Base-by-base conservation (phyloP, 2,797 vertebrate genomes). In the Lagocephalus sceleratus region DNA sequence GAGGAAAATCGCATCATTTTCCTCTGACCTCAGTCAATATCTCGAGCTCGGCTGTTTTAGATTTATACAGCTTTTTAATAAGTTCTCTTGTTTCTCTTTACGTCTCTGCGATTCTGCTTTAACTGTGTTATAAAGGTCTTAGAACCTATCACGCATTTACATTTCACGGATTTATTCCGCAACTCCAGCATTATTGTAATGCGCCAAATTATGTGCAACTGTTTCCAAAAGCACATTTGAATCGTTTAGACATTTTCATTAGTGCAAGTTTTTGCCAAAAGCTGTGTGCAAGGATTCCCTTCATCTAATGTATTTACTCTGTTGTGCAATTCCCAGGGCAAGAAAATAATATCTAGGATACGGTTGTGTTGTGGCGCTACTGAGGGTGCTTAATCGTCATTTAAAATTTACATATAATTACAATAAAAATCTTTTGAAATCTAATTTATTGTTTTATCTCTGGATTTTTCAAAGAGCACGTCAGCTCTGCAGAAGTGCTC, bases 261-360 rank as follows among this genome's bases (percentile, higher is more conserved):
- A 65, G 71, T 82, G 71, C 71, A 85, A 82, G 74, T 6, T 54
- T 5, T 60, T 64, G 63, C 68, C n/a, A 35, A 42, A 40, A 47
- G 41, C 17, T 52, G 44, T 35, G 14, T 49, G 46, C 42, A 40
- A 60, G 55, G 59, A 59, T 22, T 2, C 42, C 17, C 10, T 42
- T 59, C 2, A 2, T 15, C 5, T 20, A 20, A 41, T 20, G 12
- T 25, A 6, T 51, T 50, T 55, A 4, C 17, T 9, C 5, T 12
- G 7, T 20, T 0, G 8, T 40, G 32, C 20, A 41, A 45, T 54
- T 51, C 19, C 16, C 9, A 49, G 44, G 1, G 22, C 14, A 51
- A 32, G 10, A 57, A 20, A 15, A 52, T 26, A 32, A 49, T 19
- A 51, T 43, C n/a, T 52, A 23, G 3, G 12, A 64, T 42, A 0